These are phyloP conservation scores for Drosophila pullipes DNA, from an alignment of 2,888 invertebrate species.

Conservation along the genomic window DNA sequence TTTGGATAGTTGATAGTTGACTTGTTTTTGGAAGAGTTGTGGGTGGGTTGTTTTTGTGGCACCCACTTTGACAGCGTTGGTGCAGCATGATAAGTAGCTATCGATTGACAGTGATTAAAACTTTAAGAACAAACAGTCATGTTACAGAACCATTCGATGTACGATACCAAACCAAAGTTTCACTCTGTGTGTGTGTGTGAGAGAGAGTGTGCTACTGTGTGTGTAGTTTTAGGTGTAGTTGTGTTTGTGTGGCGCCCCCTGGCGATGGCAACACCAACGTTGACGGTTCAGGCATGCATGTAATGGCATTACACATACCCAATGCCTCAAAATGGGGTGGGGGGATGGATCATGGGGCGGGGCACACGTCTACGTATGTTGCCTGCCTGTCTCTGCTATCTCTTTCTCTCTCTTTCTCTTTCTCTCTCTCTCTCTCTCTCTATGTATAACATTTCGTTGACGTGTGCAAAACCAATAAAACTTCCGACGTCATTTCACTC, in stretches of 20 bases:
- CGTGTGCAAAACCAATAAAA: slow-evolving; percentile 83
- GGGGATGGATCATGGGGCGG: background rate
- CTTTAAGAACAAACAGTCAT: slow-evolving; percentile 80
- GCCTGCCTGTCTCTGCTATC: slow-evolving; percentile 17
- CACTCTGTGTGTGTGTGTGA: background rate
- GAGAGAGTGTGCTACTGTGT: background rate
- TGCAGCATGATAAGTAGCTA: slow-evolving; percentile 79
- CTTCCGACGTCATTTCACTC: slow-evolving; percentile 77
- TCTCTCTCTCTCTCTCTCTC: slow-evolving; percentile 3
- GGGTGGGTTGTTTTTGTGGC: background rate
- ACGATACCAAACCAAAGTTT: slow-evolving; percentile 10
- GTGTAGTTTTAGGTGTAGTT: slow-evolving; percentile 4
- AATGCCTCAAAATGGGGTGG: slow-evolving; percentile 21
- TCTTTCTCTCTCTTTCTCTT: background rate
- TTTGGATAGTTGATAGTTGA: background rate
- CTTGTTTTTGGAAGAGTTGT: background rate
- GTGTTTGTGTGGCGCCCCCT: slow-evolving; percentile 15
- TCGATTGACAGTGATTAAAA: slow-evolving; percentile 81
- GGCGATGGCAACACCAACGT: slow-evolving; percentile 25
- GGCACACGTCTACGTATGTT: slow-evolving; percentile 38
- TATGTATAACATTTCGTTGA: slow-evolving; percentile 77
- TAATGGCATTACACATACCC: slow-evolving; percentile 70
- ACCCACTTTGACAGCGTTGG: slow-evolving; percentile 37
- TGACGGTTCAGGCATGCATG: slow-evolving; percentile 67
- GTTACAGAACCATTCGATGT: slow-evolving; percentile 58